These are phyloP conservation scores for Chromobotia macracanthus DNA, from an alignment of 2,797 vertebrate genomes.

Conservation along the genomic window DNA sequence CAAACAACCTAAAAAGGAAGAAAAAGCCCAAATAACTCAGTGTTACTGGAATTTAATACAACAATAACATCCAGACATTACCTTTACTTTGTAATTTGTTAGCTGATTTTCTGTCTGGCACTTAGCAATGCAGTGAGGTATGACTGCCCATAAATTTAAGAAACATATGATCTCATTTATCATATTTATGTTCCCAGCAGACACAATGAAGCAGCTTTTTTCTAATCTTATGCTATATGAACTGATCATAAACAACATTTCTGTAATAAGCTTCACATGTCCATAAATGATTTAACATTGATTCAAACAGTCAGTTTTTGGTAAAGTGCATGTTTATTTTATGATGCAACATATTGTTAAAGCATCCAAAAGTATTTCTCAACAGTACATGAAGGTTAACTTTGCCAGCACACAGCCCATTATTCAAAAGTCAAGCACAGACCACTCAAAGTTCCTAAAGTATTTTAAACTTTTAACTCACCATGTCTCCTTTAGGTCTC, in stretches of 20 bases:
- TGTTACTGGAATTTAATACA: too few relatives aligned
- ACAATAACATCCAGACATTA: too few relatives aligned
- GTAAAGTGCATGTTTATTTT: neutral
- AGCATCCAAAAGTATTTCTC: neutral
- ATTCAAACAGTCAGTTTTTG: too few relatives aligned
- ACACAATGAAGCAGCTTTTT: neutral
- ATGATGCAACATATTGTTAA: neutral
- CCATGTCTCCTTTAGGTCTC: constrained; percentile 61
- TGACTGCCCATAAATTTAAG: neutral
- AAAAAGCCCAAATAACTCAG: neutral
- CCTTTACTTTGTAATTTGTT: neutral
- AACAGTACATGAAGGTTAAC: neutral
- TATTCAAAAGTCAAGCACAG: neutral
- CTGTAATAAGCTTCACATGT: too few relatives aligned
- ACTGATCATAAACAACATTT: too few relatives aligned
- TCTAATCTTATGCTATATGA: too few relatives aligned
- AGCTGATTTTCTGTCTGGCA: neutral
- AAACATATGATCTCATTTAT: neutral
- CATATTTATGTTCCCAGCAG: neutral
- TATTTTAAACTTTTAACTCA: constrained; percentile 57
- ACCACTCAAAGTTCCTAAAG: neutral
- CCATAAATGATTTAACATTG: too few relatives aligned
- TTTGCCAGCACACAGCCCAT: neutral
- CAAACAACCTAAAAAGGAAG: constrained; percentile 65
- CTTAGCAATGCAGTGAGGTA: neutral